Evolutionary conservation across 2,888 invertebrate species (phyloP).

Genomic region (Mimachlamys varia): DNA sequence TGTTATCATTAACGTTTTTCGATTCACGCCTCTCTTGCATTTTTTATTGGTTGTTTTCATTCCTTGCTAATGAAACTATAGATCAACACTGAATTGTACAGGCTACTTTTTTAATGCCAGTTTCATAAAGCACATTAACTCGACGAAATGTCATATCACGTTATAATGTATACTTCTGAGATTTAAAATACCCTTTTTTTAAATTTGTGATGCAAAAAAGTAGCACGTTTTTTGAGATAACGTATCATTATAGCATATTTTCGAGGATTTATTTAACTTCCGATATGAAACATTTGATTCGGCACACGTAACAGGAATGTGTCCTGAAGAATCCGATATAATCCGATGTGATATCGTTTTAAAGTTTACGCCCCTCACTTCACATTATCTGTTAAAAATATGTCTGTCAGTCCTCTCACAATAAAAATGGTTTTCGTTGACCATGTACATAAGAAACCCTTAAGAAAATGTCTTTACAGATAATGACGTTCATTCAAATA

Average conservation of each 20-base stretch:
- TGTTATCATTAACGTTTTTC: neutral
- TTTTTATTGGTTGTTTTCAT: neutral
- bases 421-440: too few species aligned
- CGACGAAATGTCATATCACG: neutral
- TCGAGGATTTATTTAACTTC: neutral
- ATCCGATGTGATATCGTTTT: too few species aligned
- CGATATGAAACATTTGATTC: too few species aligned
- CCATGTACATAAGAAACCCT: too few species aligned
- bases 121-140: neutral
- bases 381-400: too few species aligned
- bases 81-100: neutral
- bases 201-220: neutral
- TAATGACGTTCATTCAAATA: too few species aligned
- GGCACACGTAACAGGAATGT: too few species aligned
- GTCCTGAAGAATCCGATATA: too few species aligned
- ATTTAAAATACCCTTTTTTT: neutral
- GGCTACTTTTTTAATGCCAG: constrained; percentile 4
- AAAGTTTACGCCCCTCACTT: too few species aligned
- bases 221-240: neutral
- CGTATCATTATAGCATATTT: constrained; percentile 7
- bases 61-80: neutral
- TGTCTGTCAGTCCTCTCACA: too few species aligned
- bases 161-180: neutral
- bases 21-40: neutral
- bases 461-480: too few species aligned